Percentiles rank a stretch among this genome's conserved stretches.
Evolutionary conservation across 1,140 invertebrate species (phyloP).

Genomic region (Penaeus japonicus): DNA sequence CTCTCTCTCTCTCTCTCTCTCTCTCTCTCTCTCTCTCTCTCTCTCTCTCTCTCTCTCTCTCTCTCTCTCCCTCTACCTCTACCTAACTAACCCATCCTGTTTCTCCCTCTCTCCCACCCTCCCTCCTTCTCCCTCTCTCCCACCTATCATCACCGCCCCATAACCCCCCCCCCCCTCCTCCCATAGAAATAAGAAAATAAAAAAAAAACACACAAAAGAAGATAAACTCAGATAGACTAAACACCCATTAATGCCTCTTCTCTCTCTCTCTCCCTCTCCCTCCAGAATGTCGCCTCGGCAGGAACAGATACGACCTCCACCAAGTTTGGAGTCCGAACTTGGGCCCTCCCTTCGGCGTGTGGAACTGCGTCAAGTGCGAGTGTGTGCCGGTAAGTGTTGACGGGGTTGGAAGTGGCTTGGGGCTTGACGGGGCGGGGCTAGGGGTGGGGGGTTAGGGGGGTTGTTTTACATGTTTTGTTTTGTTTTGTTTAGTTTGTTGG

Average conservation of each 20-base stretch:
- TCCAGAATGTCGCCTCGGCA: constrained; percentile 90
- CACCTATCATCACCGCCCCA: background rate
- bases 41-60: background rate
- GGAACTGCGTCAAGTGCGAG: constrained; percentile 93
- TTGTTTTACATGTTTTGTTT: no score
- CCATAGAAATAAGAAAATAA: background rate
- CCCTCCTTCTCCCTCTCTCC: background rate
- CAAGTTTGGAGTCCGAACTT: constrained; percentile 89
- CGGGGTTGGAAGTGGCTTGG: no score
- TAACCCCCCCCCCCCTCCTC: background rate
- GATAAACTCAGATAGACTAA: background rate
- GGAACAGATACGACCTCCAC: constrained; percentile 82
- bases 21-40: background rate
- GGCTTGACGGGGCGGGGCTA: no score
- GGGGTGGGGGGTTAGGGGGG: no score
- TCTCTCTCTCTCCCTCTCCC: constrained; percentile 63
- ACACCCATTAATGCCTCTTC: background rate
- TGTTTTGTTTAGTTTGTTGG: no score
- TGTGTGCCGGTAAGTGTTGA: constrained; percentile 82
- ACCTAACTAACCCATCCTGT: background rate
- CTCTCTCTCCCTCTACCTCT: background rate
- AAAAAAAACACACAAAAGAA: background rate
- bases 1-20: background rate
- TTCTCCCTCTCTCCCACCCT: background rate
- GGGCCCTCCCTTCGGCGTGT: constrained; percentile 87